These are phyloP conservation scores for Apamea monoglypha DNA, from an alignment of 2,888 invertebrate genomes.

Conservation along the genomic window DNA sequence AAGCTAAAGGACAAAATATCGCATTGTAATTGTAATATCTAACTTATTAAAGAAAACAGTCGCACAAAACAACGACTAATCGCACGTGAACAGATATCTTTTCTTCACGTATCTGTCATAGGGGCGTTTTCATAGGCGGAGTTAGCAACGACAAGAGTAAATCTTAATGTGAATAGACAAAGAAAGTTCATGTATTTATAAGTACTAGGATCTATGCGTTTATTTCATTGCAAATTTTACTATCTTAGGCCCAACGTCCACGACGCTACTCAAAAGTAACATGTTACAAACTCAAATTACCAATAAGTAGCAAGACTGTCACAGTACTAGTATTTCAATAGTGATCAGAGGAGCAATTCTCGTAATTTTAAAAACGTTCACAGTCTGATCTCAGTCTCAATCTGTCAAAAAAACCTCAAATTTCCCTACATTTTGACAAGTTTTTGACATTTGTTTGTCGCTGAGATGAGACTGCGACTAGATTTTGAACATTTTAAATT, in stretches of 20 bases:
- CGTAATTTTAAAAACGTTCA: too few relatives aligned
- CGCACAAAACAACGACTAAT: constrained; percentile 31
- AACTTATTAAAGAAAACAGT: too few relatives aligned
- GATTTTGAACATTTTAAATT: too few relatives aligned
- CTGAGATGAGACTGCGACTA: too few relatives aligned
- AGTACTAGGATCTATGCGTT: constrained; percentile 7
- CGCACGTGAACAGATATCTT: constrained; percentile 53
- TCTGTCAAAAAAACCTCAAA: too few relatives aligned
- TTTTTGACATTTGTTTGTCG: too few relatives aligned
- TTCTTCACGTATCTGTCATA: constrained; percentile 30
- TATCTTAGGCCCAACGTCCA: constrained; percentile 5
- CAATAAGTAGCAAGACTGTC: neutral
- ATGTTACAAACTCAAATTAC: neutral
- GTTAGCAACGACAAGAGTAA: constrained; percentile 73
- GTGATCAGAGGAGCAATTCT: too few relatives aligned
- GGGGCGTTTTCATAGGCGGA: constrained; percentile 70
- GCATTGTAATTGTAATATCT: too few relatives aligned
- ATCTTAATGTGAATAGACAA: constrained; percentile 72
- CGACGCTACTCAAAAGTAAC: neutral
- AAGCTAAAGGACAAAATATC: too few relatives aligned
- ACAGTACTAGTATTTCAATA: neutral
- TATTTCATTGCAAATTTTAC: constrained; percentile 34
- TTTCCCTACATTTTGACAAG: too few relatives aligned
- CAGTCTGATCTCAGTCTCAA: too few relatives aligned
- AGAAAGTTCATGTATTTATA: constrained; percentile 67